Evolutionary conservation across 2,888 invertebrate species (phyloP).

Genomic region (Lepidochrysops patricia): DNA sequence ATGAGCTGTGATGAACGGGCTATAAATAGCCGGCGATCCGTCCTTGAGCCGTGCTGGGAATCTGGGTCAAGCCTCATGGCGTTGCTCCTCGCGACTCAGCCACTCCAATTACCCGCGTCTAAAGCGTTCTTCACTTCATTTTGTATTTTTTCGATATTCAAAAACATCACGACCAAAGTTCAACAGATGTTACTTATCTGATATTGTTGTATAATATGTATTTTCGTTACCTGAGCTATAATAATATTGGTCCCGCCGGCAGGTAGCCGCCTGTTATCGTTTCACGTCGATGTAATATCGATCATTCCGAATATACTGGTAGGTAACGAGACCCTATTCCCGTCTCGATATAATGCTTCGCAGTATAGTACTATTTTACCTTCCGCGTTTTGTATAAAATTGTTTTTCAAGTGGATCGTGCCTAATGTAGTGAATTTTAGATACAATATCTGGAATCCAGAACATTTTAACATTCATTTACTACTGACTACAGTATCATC

Average conservation of each 20-base stretch:
- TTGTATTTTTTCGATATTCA: background rate
- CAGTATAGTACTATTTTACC: background rate
- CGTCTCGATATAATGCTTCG: background rate
- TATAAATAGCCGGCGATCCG: slow-evolving; percentile 71
- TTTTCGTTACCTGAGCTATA: slow-evolving; percentile 55
- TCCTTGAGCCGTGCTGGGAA: slow-evolving; percentile 67
- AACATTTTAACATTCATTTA: too few species aligned
- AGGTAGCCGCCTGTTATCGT: slow-evolving; percentile 60
- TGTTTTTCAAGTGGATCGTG: background rate
- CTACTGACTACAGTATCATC: too few species aligned
- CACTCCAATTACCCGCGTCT: slow-evolving; percentile 32
- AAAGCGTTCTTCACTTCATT: slow-evolving; percentile 36
- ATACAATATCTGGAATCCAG: background rate
- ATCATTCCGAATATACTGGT: background rate
- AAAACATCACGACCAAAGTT: background rate
- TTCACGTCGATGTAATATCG: slow-evolving; percentile 27
- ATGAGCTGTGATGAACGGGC: slow-evolving; percentile 56
- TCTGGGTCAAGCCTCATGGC: slow-evolving; percentile 63
- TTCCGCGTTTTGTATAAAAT: background rate
- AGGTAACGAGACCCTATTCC: background rate
- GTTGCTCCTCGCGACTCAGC: slow-evolving; percentile 36
- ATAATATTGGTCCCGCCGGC: slow-evolving; percentile 42
- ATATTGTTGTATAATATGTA: slow-evolving; percentile 33
- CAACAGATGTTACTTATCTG: background rate
- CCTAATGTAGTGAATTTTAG: background rate